phyloP scores from a whole-genome alignment of 2,888 invertebrate species.

The Melanostoma mellinum region DNA sequence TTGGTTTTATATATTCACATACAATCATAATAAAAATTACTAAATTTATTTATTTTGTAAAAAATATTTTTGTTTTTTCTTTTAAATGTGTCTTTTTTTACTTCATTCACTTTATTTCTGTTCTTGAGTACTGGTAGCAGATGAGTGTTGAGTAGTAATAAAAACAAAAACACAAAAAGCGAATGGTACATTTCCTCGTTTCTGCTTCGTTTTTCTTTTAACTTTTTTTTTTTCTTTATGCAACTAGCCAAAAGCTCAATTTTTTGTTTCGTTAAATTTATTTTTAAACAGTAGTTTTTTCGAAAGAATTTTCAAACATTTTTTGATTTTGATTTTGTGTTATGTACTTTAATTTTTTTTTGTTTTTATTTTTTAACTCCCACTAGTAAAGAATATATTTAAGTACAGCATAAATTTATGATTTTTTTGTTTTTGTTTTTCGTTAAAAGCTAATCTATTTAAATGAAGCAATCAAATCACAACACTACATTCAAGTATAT shows the following conservation, averaged over 20 bases:
- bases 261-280: slow-evolving; percentile 35
- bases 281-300: slow-evolving; percentile 40
- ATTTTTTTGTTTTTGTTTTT: slow-evolving; percentile 24
- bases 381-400: slow-evolving; percentile 53
- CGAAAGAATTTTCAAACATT: slow-evolving; percentile 55
- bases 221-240: slow-evolving; percentile 34
- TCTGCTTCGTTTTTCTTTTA: slow-evolving; percentile 35
- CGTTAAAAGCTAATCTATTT: slow-evolving; percentile 61
- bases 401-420: slow-evolving; percentile 62
- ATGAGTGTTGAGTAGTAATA: slow-evolving; percentile 24
- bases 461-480: slow-evolving; percentile 73
- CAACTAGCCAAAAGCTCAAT: slow-evolving; percentile 53
- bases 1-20: slow-evolving; percentile 58
- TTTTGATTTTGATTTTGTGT: slow-evolving; percentile 70
- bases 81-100: slow-evolving; percentile 22
- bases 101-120: too few species aligned
- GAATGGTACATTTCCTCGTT: slow-evolving; percentile 63
- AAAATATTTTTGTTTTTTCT: slow-evolving; percentile 49
- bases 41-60: slow-evolving; percentile 60
- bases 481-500: slow-evolving; percentile 71
- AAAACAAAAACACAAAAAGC: slow-evolving; percentile 52
- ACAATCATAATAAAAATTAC: slow-evolving; percentile 58
- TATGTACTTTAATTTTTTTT: slow-evolving; percentile 57
- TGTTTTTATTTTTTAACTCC: slow-evolving; percentile 48
- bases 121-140: slow-evolving; percentile 29